Base-by-base conservation (phyloP, 1,140 invertebrate genomes). In the Lepidurus arcticus region DNA sequence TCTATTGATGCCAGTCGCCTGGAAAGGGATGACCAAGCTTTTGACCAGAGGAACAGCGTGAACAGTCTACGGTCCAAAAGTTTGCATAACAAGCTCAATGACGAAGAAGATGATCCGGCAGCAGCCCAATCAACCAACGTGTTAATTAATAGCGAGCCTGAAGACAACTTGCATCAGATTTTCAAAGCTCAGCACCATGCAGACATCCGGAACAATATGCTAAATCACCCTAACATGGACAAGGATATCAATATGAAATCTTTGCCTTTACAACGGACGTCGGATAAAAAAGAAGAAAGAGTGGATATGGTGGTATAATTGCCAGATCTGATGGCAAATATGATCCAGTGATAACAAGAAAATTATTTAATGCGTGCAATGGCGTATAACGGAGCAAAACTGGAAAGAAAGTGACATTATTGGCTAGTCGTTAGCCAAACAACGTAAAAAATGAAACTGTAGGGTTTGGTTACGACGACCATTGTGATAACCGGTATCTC, bases 1-100 rank as follows among this genome's bases (percentile, higher is more conserved):
- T 81, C 82, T 1, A 80, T 77, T 26, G 73, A 78, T 73, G 34
- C 75, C 73, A 73, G 34, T 7, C 75, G 75, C 16, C 34, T 77
- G n/a, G 78, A 42, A 24, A 43, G n/a, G 76, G 53, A 74, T 26
- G 73, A 73, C 21, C 42, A 34, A 53, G 42, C 21, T 26, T 34
- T 53, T 5, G 73, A 53, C 44, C 47, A 24, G 10, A 26, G 73
- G 47, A 73, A 53, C 42, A 65, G 42, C 16, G 26, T 53, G 34
- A 73, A 78, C 65, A 53, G 65, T 7, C 11, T 53, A 16, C 74
- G 43, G 21, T 78, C 76, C 16, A 75, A 42, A 26, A 78, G 76
- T 53, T 21, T 78, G 13, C 74, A 74, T 42, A 73, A 47, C 24
- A 75, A 75, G 74, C 74, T 78, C 21, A 73, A 53, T 44, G 78